A percentile compares a stretch with the other conserved stretches of the same genome.
Evolutionary conservation across 2,888 invertebrate species (phyloP).

Genomic region (Yponomeuta malinellus): DNA sequence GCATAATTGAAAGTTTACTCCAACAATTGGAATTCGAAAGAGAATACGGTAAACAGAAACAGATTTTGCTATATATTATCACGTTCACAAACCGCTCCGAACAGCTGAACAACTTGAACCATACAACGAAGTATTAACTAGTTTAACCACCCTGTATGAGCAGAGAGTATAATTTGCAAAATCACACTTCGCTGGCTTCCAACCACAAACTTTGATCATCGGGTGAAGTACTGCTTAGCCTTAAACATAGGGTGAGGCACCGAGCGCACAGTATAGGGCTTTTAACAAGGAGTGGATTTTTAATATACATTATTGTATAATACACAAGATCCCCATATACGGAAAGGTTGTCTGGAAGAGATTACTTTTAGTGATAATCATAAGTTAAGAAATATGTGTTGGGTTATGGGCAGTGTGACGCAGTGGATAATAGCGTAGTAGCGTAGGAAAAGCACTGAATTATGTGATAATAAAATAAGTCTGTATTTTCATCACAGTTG

Average conservation of each 20-base stretch:
- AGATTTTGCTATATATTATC: neutral
- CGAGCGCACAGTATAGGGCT: neutral
- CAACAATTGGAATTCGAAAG: no score
- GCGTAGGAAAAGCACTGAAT: no score
- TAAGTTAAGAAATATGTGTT: no score
- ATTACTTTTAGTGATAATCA: no score
- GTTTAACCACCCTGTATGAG: neutral
- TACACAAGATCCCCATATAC: no score
- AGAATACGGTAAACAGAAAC: no score
- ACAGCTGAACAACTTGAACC: neutral
- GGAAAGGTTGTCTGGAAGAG: no score
- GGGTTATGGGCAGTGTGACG: no score
- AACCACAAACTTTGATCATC: slow-evolving; percentile 3
- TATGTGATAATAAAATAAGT: no score
- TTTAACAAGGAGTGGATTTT: neutral
- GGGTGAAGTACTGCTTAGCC: neutral
- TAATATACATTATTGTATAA: neutral
- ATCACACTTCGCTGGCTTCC: slow-evolving; percentile 12
- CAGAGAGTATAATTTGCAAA: slow-evolving; percentile 5
- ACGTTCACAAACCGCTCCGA: neutral
- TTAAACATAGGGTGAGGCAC: neutral
- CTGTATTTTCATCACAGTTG: no score
- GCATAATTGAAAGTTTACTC: no score
- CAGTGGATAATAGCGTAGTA: no score
- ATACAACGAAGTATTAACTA: neutral